phyloP scores from a whole-genome alignment of 2,113 vertebrate genomes.

The Solenodon paradoxus region DNA sequence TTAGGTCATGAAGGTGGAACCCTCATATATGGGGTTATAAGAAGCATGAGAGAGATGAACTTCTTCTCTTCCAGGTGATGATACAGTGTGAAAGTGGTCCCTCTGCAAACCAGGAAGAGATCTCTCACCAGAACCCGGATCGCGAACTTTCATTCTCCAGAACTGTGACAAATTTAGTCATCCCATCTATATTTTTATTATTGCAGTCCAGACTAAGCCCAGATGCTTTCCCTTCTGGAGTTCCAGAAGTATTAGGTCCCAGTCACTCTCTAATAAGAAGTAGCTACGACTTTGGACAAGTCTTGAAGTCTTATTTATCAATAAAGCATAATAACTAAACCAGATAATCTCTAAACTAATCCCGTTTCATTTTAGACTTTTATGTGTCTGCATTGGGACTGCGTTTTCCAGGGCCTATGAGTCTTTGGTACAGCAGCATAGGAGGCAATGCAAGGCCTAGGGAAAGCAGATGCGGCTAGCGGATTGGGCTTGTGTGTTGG shows the following conservation, averaged over 20 bases:
- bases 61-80: not conserved
- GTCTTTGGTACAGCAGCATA: not conserved
- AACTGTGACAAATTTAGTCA: not conserved
- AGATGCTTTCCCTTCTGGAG: not conserved
- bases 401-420: not conserved
- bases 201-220: not conserved
- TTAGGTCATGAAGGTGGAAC: not conserved
- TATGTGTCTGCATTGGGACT: not conserved
- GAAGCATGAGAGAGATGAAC: not conserved
- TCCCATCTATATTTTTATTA: not conserved
- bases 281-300: not conserved
- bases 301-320: slow-evolving; percentile 1
- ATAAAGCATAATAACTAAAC: slow-evolving; percentile 4
- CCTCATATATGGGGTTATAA: not conserved
- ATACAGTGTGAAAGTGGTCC: not conserved
- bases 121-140: not conserved
- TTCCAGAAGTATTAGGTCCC: not conserved
- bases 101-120: not conserved
- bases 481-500: not conserved
- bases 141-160: not conserved
- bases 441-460: not conserved
- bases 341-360: not conserved
- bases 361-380: not conserved
- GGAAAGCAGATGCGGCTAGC: not conserved
- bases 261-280: not conserved